Evolutionary conservation across 2,888 invertebrate genomes (phyloP).

Genomic region (Theretra japonica): DNA sequence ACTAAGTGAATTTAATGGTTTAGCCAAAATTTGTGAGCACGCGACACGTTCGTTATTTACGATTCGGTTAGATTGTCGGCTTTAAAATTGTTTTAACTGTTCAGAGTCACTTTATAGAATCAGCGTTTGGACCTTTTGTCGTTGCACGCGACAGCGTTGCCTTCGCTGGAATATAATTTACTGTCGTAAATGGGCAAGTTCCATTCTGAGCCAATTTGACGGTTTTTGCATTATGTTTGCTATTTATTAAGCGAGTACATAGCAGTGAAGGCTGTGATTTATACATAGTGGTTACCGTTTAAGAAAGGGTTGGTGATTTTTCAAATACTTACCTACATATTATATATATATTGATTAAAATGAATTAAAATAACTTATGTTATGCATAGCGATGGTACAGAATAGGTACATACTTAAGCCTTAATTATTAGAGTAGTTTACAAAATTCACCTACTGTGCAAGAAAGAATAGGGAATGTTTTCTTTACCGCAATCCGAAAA

Average conservation of each 20-base stretch:
- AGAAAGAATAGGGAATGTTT: too few species aligned
- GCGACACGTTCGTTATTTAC: constrained; percentile 32
- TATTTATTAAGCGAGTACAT: neutral
- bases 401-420: too few species aligned
- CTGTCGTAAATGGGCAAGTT: constrained; percentile 10
- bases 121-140: constrained; percentile 40
- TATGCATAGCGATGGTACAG: too few species aligned
- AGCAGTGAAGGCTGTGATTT: too few species aligned
- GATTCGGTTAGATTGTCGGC: constrained; percentile 29
- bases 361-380: too few species aligned
- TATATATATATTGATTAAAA: too few species aligned
- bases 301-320: neutral
- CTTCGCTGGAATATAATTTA: constrained; percentile 16
- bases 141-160: constrained; percentile 47
- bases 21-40: constrained; percentile 31
- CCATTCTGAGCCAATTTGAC: constrained; percentile 20
- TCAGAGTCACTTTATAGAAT: constrained; percentile 58
- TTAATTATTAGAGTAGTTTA: too few species aligned
- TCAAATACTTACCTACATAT: too few species aligned
- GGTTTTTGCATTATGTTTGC: neutral
- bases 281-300: too few species aligned
- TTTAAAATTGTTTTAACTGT: constrained; percentile 59
- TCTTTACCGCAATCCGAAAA: too few species aligned
- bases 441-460: too few species aligned
- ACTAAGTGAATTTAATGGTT: constrained; percentile 24